Base-by-base conservation (phyloP, 1,140 invertebrate species). In the Steinernema khuongi region DNA sequence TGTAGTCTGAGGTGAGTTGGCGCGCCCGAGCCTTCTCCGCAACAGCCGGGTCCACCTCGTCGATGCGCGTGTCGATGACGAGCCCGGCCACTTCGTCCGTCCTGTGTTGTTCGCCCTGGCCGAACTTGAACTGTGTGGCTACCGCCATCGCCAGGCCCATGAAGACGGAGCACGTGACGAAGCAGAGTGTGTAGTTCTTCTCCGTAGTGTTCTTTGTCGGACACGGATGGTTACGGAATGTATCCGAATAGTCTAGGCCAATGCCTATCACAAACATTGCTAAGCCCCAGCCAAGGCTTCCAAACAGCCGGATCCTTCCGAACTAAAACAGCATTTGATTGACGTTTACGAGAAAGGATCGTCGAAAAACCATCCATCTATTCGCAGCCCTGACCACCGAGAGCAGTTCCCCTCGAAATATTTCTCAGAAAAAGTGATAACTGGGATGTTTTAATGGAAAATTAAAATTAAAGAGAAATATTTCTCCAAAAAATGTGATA, bases 221-320 rank as follows among this genome's bases (percentile, higher is more conserved):
- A 84, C 96, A 98, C 0, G 94, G 94, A 79, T 89, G 88, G 71
- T 88, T 85, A 89, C 92, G 88, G 92, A 99, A 81, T 88, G 91
- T 77, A 89, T 96, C 85, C 0, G 94, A 96, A 84, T 97, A 94
- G 87, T 99, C 96, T 43, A 99, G 87, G n/a, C 93, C 95, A 78
- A 96, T 95, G 36, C 96, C 96, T 60, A 98, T 93, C 84, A 98
- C 92, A 86, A 99, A 97, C 96, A 99, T 99, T 14, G 95, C 92
- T 74, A 98, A 86, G 31, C 93, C 96, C 96, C 83, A 83, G 26
- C 96, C 96, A 66, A 97, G 87, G 31, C 94, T 97, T 0, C 96
- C 96, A 85, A 97, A 98, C 93, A 99, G 97, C 78, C 96, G 90
- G 86, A 98, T 95, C 78, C 94, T 91, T 0, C 95, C 95, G 85